Conservation (phyloP, 2,797 vertebrate species). For the Crocodylus rhombifer region DNA sequence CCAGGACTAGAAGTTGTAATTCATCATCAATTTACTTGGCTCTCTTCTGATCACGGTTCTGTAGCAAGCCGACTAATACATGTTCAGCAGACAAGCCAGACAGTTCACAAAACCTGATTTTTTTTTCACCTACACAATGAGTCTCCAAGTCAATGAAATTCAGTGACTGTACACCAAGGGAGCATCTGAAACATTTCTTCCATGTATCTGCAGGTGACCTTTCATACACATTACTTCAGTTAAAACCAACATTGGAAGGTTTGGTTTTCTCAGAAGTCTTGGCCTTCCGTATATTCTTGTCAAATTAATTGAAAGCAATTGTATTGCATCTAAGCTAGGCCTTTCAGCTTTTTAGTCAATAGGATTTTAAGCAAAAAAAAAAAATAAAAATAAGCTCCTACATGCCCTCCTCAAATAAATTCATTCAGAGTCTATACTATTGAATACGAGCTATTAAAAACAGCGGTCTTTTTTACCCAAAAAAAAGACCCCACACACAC, state of each 20-base stretch:
- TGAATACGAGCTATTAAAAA: background rate
- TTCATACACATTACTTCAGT: background rate
- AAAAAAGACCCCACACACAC: background rate
- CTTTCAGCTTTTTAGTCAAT: constrained; percentile 9
- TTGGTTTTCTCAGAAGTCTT: background rate
- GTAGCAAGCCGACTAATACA: background rate
- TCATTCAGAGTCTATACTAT: background rate
- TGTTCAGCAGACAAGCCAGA: background rate
- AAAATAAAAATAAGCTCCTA: background rate
- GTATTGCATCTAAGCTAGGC: background rate
- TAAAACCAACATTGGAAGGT: background rate
- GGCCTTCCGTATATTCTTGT: background rate
- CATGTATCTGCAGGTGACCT: background rate
- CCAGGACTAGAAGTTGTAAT: background rate
- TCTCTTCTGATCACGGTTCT: constrained; percentile 9
- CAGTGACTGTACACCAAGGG: background rate
- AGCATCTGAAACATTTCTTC: background rate
- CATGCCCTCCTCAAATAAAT: constrained; percentile 2
- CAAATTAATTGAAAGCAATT: background rate
- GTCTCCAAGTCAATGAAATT: background rate
- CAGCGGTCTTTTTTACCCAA: background rate
- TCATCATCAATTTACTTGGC: background rate
- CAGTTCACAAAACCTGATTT: background rate
- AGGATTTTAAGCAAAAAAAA: constrained; percentile 8
- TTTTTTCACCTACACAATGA: background rate